Percentiles rank a stretch among this genome's conserved stretches.
These are phyloP conservation scores for Paramormyrops kingsleyae DNA, from an alignment of 2,113 vertebrate species.

Conservation along the genomic window DNA sequence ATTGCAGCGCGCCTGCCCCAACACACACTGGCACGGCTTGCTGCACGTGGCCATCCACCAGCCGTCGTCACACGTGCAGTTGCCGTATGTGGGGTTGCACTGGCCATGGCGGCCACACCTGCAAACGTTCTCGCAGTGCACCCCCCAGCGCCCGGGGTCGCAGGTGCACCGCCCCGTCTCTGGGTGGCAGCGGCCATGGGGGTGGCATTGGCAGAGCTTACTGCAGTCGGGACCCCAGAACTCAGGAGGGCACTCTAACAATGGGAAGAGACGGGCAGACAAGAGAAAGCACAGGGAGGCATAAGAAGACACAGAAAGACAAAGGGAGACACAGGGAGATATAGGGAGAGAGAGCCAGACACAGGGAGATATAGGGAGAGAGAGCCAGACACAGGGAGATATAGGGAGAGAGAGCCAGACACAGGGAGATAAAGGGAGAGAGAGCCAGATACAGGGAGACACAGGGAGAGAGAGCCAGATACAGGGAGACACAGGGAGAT, in stretches of 20 bases:
- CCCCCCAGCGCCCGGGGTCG: slow-evolving; percentile 70
- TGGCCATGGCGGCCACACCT: slow-evolving; percentile 66
- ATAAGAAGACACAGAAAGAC: background rate
- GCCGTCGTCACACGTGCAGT: slow-evolving; percentile 76
- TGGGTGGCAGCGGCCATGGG: slow-evolving; percentile 70
- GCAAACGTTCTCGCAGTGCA: slow-evolving; percentile 68
- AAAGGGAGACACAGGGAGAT: too few relatives aligned
- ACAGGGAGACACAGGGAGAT: background rate
- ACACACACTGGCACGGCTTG: slow-evolving; percentile 68
- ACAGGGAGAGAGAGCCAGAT: background rate
- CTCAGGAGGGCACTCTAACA: slow-evolving; percentile 74
- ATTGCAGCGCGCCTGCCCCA: slow-evolving; percentile 58
- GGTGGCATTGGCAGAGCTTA: slow-evolving; percentile 70
- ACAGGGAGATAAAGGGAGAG: background rate
- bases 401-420: background rate
- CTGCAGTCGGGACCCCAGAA: slow-evolving; percentile 91
- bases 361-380: background rate
- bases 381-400: background rate
- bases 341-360: too few relatives aligned
- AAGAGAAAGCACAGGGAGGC: background rate
- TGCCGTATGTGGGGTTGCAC: slow-evolving; percentile 66
- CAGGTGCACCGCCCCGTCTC: slow-evolving; percentile 75
- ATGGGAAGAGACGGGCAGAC: rapidly evolving
- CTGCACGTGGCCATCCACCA: slow-evolving; percentile 74
- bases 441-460: background rate